A percentile compares a stretch with the other conserved stretches of the same genome.
Evolutionary conservation across 2,113 vertebrate species (phyloP).

Genomic region (Boulengeromyrus knoepffleri): DNA sequence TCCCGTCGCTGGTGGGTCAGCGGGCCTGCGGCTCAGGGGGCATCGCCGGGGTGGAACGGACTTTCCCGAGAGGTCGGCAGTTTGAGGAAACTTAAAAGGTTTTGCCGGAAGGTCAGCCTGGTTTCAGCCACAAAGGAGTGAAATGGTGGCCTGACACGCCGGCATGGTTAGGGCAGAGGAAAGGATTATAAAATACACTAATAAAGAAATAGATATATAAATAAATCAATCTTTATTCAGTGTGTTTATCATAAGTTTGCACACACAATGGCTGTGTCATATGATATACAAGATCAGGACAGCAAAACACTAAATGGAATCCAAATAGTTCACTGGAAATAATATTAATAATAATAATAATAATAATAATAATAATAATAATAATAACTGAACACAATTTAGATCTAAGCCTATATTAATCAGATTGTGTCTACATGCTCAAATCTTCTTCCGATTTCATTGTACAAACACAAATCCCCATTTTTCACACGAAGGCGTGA

Average conservation of each 20-base stretch:
- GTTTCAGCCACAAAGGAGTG: not conserved
- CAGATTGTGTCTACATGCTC: constrained; percentile 41
- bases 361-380: constrained; percentile 32
- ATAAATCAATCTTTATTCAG: constrained; percentile 31
- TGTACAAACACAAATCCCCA: constrained; percentile 37
- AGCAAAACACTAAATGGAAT: constrained; percentile 40
- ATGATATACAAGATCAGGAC: constrained; percentile 40
- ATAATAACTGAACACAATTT: constrained; percentile 39
- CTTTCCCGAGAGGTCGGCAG: not conserved
- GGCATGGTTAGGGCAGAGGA: not conserved
- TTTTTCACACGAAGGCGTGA: constrained; percentile 29
- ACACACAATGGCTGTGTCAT: constrained; percentile 41
- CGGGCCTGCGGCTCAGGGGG: not conserved
- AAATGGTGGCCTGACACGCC: not conserved
- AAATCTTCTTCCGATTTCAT: constrained; percentile 31
- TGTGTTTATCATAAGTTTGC: constrained; percentile 35
- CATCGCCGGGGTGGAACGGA: not conserved
- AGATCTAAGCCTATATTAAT: constrained; percentile 33
- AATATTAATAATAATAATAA: constrained; percentile 36
- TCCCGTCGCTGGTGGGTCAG: not conserved
- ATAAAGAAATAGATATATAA: constrained; percentile 4
- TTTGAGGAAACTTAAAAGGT: not conserved
- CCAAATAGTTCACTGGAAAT: constrained; percentile 38
- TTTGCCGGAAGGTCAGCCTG: not conserved
- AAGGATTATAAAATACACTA: not conserved